Evolutionary conservation across 2,113 vertebrate genomes (phyloP), one percentile per base, ranked within the genome.

Genomic region (Melanostigma gelatinosum): DNA sequence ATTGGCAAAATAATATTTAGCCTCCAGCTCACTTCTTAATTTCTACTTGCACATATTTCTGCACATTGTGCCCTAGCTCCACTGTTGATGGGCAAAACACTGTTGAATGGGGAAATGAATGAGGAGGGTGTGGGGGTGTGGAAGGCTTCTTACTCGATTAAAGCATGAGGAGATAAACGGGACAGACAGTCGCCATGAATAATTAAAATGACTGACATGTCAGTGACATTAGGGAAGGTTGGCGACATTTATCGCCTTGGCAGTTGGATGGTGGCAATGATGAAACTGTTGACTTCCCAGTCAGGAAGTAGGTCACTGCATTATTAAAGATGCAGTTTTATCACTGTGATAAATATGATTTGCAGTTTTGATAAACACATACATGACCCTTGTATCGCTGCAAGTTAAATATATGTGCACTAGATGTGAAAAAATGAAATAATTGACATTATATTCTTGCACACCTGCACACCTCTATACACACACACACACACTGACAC

Each of bases 171-270:
- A 91, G 72, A 90, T 87, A 92, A 94, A 85, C 88, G 57, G 85
- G 75, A 91, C 79, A 80, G 93, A 90, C 93, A 84, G 75, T 32
- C 54, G 55, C 72, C 55, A 92, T 95, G 75, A 94, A 94, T 94
- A 93, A 94, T 94, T 87, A 86, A 94, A 88, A 80, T 72, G 62
- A 71, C 85, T 88, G 88, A 92, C 92, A 90, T 92, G 92, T 87
- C 82, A 88, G 69, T 86, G 87, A 93, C 91, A 93, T 92, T 89
- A 87, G 62, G 71, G 85, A 85, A 75, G 66, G 80, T 82, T 88
- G 83, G 87, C 44, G 74, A 91, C 88, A 82, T 93, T 87, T 88
- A 82, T 84, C 72, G 71, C 74, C 73, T 63, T 73, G 83, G 78
- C 87, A 87, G 79, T 79, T 77, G 65, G 50, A 69, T 75, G 42